These are phyloP conservation scores for Antechinus flavipes DNA, from an alignment of 2,113 vertebrate genomes.

Conservation along the genomic window DNA sequence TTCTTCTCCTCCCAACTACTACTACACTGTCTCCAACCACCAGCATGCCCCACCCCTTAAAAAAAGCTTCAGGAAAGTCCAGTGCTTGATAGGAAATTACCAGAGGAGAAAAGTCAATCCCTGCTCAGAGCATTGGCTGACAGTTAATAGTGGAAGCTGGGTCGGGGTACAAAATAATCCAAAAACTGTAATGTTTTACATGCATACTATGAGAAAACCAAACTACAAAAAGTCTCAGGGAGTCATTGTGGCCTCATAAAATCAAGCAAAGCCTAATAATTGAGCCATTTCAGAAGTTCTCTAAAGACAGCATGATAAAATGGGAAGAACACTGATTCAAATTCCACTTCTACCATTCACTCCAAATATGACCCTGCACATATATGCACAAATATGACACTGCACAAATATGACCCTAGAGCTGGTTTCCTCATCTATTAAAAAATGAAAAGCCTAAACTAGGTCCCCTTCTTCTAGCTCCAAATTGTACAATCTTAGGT, in stretches of 20 bases:
- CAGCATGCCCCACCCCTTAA: not conserved
- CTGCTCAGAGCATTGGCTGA: not conserved
- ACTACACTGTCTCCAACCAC: fast-evolving
- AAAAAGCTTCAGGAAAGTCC: not conserved
- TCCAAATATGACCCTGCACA: not conserved
- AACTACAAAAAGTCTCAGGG: not conserved
- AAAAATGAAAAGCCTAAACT: not conserved
- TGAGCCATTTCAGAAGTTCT: not conserved
- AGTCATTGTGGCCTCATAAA: not conserved
- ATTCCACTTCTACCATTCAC: not conserved
- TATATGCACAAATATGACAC: not conserved
- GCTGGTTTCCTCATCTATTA: not conserved
- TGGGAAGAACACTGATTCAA: not conserved
- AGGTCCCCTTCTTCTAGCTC: not conserved
- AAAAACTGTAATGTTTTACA: not conserved
- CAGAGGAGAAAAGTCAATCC: not conserved
- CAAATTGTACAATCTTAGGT: not conserved
- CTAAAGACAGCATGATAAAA: not conserved
- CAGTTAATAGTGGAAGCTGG: not conserved
- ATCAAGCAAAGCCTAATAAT: not conserved
- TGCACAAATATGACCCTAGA: not conserved
- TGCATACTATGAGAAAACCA: not conserved
- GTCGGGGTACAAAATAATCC: not conserved
- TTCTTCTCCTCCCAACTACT: not conserved
- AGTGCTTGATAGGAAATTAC: not conserved